These are phyloP conservation scores for Grantiella picta DNA, from an alignment of 2,113 vertebrate genomes.

Conservation along the genomic window DNA sequence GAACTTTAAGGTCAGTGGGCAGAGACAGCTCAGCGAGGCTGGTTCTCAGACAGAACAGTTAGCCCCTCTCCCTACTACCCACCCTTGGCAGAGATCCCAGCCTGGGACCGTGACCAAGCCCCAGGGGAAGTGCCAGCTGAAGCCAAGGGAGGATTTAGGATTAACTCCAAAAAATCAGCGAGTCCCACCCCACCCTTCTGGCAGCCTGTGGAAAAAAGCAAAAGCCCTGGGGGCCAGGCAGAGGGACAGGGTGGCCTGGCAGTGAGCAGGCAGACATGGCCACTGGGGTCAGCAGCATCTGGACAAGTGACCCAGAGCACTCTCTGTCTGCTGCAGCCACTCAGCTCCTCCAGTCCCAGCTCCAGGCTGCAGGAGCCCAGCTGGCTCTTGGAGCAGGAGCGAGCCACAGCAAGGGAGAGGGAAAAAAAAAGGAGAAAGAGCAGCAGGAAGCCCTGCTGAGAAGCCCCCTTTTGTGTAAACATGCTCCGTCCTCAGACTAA, in stretches of 20 bases:
- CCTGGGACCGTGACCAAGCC: neutral
- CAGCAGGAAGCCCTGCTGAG: conserved; percentile 28
- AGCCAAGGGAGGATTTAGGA: neutral
- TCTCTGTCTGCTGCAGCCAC: neutral
- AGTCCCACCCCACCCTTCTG: neutral
- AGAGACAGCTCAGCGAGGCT: neutral
- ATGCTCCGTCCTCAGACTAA: conserved; percentile 52
- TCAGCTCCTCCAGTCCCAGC: neutral
- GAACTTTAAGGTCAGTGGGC: neutral
- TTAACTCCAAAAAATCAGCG: neutral
- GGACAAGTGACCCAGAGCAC: neutral
- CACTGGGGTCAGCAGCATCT: neutral
- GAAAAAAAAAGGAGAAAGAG: neutral
- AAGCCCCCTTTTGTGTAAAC: conserved; percentile 66
- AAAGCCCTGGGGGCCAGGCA: neutral
- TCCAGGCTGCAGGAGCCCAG: neutral
- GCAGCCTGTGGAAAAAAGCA: neutral
- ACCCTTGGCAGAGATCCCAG: neutral
- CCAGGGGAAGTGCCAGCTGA: neutral
- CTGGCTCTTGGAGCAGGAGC: neutral
- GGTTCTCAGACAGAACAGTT: neutral
- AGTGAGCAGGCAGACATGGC: neutral
- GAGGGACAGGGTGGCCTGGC: neutral
- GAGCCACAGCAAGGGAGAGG: neutral
- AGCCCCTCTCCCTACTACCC: neutral